Base-by-base conservation (phyloP, 2,888 invertebrate genomes). In the Plemyria rubiginata region DNA sequence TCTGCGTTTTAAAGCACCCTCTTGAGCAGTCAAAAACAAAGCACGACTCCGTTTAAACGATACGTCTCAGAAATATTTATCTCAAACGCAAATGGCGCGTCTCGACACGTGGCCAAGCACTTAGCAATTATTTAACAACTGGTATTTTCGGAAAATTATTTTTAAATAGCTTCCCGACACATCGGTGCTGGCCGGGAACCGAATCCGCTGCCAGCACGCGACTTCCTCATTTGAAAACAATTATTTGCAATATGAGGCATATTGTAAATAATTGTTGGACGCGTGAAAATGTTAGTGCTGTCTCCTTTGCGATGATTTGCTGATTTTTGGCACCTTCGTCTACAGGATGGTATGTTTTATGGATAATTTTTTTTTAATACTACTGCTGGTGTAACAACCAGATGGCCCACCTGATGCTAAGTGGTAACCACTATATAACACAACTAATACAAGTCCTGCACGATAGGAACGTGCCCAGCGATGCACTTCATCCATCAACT, bases 181-280 rank as follows among this genome's bases (percentile, higher is more conserved):
- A 70, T 74, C 48, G 58, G 61, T 74, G 72, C 60, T 59, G 65
- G 65, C 67, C 79, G 72, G 71, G 79, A 76, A 70, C 75, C 71
- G 76, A 82, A 78, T 74, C 76, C 29, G 32, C 49, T 65, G 70
- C 76, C 70, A 77, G 86, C 87, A 88, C 87, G 88, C 88, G 86
- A 86, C 85, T 82, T 81, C 83, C 80, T 77, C 70, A 70, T 73
- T 66, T 60, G 65, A 68, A 69, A 78, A 75, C 74, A 77, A 81
- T 84, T 81, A 81, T 81, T 80, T 72, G 72, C 67, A 77, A 78
- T 77, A 76, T 70, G 65, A 68, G 59, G 57, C 60, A n/a, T n/a
- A n/a, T n/a, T n/a, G n/a, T n/a, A n/a, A n/a, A n/a, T n/a, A n/a
- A n/a, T n/a, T n/a, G n/a, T n/a, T n/a, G 67, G 65, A 74, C 73